Percentiles rank a stretch among this genome's conserved stretches.
Evolutionary conservation across 2,888 invertebrate genomes (phyloP).

Genomic region (Drosophila vallismaia): DNA sequence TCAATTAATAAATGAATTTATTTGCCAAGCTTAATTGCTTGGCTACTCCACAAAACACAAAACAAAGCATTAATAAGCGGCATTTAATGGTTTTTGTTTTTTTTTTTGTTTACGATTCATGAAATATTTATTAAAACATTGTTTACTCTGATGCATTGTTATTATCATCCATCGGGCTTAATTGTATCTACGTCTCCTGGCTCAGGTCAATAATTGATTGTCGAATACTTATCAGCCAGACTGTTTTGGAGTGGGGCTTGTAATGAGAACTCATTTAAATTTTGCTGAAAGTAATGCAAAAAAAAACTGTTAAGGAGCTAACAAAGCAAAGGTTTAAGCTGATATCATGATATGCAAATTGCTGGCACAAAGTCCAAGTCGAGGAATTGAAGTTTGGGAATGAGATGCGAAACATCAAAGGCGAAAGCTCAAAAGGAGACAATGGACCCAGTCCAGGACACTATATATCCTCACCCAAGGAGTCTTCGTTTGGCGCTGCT

Average conservation of each 20-base stretch:
- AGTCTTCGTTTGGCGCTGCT: background rate
- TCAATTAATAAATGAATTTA: slow-evolving; percentile 74
- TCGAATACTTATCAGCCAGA: slow-evolving; percentile 6
- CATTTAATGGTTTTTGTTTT: slow-evolving; percentile 61
- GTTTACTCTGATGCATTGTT: slow-evolving; percentile 44
- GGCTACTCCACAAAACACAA: slow-evolving; percentile 60
- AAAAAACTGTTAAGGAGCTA: slow-evolving; percentile 45
- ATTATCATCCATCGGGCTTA: slow-evolving; percentile 22
- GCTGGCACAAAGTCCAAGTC: slow-evolving; percentile 11
- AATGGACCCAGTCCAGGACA: slow-evolving; percentile 53
- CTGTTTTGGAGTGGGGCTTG: background rate
- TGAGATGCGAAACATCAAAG: slow-evolving; percentile 64
- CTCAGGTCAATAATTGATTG: slow-evolving; percentile 10
- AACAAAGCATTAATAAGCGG: slow-evolving; percentile 58
- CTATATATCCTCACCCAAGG: slow-evolving; percentile 2
- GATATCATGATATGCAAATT: slow-evolving; percentile 78
- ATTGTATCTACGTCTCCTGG: slow-evolving; percentile 33
- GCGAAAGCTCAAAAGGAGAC: slow-evolving; percentile 68
- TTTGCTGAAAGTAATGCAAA: background rate
- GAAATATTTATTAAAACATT: slow-evolving; percentile 67
- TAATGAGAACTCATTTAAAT: slow-evolving; percentile 12
- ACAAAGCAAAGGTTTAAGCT: slow-evolving; percentile 64
- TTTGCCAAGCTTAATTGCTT: slow-evolving; percentile 71
- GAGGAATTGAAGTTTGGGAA: slow-evolving; percentile 1
- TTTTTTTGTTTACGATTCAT: slow-evolving; percentile 45